Base-by-base conservation (phyloP, 2,113 vertebrate species). In the Emydocephalus ijimae region DNA sequence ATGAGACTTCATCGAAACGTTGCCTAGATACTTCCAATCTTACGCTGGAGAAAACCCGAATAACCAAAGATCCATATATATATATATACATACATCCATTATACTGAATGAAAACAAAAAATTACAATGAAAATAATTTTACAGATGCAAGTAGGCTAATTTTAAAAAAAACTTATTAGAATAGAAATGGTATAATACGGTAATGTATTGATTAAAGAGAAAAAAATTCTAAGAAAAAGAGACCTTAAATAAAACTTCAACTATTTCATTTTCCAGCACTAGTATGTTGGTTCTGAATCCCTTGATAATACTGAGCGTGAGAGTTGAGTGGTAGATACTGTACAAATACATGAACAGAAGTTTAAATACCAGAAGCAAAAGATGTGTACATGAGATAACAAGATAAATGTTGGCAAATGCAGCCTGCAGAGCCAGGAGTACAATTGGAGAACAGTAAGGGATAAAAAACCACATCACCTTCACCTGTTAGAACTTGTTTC, bases 301-400 rank as follows among this genome's bases (percentile, higher is more conserved):
- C 61, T 91, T 34, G 54, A 57, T 90, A 89, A n/a, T 69, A 92
- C 87, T 61, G 74, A 86, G 45, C 69, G 90, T 91, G 90, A 96
- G 54, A 94, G 93, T 90, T 94, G 89, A 95, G 93, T 26, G 7
- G 94, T 89, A 94, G 24, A 88, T 29, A 0, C 91, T 96, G 69
- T 94, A 95, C 96, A 97, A 95, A 96, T 94, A 96, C 96, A 93
- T 94, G 4, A 11, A 86, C 18, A 93, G 94, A 94, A 97, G 95
- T 92, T 94, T 94, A 97, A 97, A 97, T 95, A 97, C 94, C 96
- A 91, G 94, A 95, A 56, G 92, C 59, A 93, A 96, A 95, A 96
- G 91, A 96, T 95, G 94, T 95, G 95, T 69, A 89, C 50, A 96
- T 89, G 88, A 91, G 94, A 97, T 97, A 97, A 96, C 96, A 94